Percentiles rank a stretch among this genome's conserved stretches.
These are phyloP conservation scores for Catocala nupta DNA, from an alignment of 2,888 invertebrate species.

Conservation along the genomic window DNA sequence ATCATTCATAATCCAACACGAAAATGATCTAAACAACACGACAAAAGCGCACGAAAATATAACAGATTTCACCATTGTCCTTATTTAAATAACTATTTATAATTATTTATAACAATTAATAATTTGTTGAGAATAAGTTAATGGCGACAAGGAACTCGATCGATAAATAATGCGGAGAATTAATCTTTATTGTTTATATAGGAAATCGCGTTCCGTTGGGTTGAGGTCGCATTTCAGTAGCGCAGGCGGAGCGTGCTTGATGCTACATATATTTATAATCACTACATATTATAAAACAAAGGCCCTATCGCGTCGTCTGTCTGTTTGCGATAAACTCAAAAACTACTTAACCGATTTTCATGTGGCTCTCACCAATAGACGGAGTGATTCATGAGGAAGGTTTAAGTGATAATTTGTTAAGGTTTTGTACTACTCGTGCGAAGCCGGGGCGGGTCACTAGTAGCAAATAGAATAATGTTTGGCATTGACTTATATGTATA, in stretches of 20 bases:
- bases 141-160: conserved; percentile 1
- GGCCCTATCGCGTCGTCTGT: too few species aligned
- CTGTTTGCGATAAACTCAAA: too few species aligned
- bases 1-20: conserved; percentile 1
- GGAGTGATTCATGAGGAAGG: too few species aligned
- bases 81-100: background rate
- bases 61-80: background rate
- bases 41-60: background rate
- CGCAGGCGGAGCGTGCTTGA: background rate
- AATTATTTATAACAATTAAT: background rate
- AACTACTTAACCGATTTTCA: too few species aligned
- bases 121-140: background rate
- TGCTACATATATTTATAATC: too few species aligned
- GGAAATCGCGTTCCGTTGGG: background rate
- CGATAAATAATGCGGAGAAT: background rate
- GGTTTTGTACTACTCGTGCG: too few species aligned
- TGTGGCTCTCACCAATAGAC: too few species aligned
- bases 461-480: too few species aligned
- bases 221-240: background rate
- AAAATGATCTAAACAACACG: background rate
- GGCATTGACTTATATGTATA: too few species aligned
- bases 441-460: too few species aligned
- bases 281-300: too few species aligned
- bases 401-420: too few species aligned
- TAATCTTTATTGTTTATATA: conserved; percentile 5